Base-by-base conservation (phyloP, 2,113 vertebrate species). In the Sciurus niger region DNA sequence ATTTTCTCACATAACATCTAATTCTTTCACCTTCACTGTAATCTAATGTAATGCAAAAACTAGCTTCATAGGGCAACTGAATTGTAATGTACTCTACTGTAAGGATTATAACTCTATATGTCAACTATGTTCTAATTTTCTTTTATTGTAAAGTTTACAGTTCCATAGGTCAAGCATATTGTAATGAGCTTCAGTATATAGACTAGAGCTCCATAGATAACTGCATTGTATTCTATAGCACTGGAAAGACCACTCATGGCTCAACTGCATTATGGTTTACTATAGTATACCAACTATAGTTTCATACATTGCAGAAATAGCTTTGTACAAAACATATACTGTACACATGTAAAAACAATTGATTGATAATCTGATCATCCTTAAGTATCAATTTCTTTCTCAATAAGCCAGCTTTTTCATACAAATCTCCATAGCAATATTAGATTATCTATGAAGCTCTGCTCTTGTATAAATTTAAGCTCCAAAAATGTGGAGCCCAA, bases 1-100 rank as follows among this genome's bases (percentile, higher is more conserved):
- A 63, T 70, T 89, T 94, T 79, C 80, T 74, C 78, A 43, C 14
- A 73, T 48, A 53, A 51, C 88, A 12, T 84, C 76, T 78, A 89
- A 32, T 65, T 76, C 22, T 93, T 92, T 72, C 13, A 25, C n/a
- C 7, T 96, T 72, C 80, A 9, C 65, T 77, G 6, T 73, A 48
- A 78, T 55, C 6, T 48, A 63, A 40, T 85, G 25, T 20, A 58
- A 5, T 60, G 7, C 8, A 72, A 92, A 73, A 28, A 74, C 10
- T 40, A 55, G 7, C 58, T 89, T 6, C 58, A 37, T 51, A 37
- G 46, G 18, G 55, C 55, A 74, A 40, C 18, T 73, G 30, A 89
- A 53, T 63, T 48, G 67, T 43, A 88, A 25, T 55, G 28, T 67
- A 79, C 32, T 82, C 6, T 24, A 63, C 4, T 67, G 25, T 22